phyloP scores from a whole-genome alignment of 2,797 vertebrate species.

The Anas acuta region DNA sequence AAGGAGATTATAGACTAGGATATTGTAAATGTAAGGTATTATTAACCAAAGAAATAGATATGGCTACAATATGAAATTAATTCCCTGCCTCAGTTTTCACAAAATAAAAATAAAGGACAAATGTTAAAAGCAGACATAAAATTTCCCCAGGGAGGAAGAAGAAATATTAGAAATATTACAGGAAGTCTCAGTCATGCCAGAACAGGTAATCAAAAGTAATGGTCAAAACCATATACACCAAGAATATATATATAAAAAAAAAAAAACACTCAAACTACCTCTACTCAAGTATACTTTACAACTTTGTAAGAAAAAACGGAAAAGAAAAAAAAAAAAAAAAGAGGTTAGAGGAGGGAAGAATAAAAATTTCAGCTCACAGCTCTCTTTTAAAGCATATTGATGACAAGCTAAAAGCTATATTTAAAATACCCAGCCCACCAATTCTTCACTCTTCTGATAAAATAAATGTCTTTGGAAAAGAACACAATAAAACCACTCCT shows the following conservation, averaged over 20 bases:
- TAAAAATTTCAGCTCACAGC: conserved; percentile 14
- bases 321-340: background rate
- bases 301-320: background rate
- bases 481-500: background rate
- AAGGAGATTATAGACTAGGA: conserved; percentile 50
- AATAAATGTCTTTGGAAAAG: conserved; percentile 9
- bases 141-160: conserved; percentile 75
- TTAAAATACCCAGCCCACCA: conserved; percentile 36
- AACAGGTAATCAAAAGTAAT: conserved; percentile 78
- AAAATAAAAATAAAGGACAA: conserved; percentile 70
- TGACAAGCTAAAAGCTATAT: conserved; percentile 40
- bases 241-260: background rate
- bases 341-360: background rate
- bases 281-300: conserved; percentile 20
- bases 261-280: background rate
- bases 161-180: conserved; percentile 77
- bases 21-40: conserved; percentile 69
- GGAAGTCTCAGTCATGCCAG: conserved; percentile 71
- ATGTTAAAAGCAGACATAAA: conserved; percentile 72
- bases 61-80: conserved; percentile 69
- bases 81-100: conserved; percentile 68
- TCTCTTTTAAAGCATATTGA: conserved; percentile 11
- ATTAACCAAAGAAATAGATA: conserved; percentile 67
- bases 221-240: conserved; percentile 59
- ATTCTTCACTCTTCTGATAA: conserved; percentile 11